Evolutionary conservation across 2,113 vertebrate genomes (phyloP), one percentile per base, ranked within the genome.

Genomic region (Agelaius phoeniceus): DNA sequence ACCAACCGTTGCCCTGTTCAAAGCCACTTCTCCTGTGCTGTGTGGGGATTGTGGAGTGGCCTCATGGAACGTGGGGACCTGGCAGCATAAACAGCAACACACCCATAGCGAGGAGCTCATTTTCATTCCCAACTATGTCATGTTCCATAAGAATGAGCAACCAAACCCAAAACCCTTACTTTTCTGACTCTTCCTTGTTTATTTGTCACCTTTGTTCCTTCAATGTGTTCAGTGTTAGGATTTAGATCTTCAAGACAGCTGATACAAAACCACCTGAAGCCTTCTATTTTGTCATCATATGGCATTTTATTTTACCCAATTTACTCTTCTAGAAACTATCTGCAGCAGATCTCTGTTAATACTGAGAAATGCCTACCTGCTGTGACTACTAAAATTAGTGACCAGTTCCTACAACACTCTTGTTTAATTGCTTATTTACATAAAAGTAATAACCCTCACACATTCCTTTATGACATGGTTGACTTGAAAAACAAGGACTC

Each of bases 21-120:
- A 8, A 55, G 58, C 52, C 41, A 0, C 44, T 66, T 10, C 35
- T 54, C 15, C 41, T 15, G 22, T 0, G 2, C 44, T 26, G 31
- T 14, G 9, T 13, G 51, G 37, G 51, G 7, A 5, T 2, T 7
- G 27, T 11, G 35, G 33, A 39, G 1, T 37, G 73, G 46, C 63
- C 84, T 61, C 27, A 2, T 52, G 37, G 31, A 37, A 33, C 21
- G 1, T 1, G 35, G 9, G 15, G 7, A 11, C 57, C 23, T 7
- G 22, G 35, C 7, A 67, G 74, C 27, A 20, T 1, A 8, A 67
- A 51, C 33, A 84, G 77, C 51, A 43, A 6, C 17, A 43, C 15
- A 22, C 13, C 5, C 3, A 9, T 4, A 41, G 24, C 0, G 0
- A 59, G 49, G 49, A 83, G 46, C n/a, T 54, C 18, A 0, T 35